Conservation (phyloP, 2,797 vertebrate genomes). For the Philypnodon macrostomus region DNA sequence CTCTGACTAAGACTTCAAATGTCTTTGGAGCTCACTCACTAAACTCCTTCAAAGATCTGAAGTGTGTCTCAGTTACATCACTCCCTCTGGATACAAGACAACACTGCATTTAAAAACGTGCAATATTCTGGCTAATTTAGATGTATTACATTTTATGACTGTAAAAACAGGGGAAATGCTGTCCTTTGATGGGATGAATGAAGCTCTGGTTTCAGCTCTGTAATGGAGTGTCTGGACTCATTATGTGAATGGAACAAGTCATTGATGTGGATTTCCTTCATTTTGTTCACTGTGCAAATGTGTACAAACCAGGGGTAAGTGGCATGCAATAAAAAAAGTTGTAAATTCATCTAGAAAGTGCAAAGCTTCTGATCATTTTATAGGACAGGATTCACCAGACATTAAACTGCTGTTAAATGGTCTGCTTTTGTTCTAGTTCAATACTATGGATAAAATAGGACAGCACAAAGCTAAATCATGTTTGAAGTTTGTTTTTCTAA, state of each 20-base stretch:
- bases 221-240: constrained; percentile 32
- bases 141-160: constrained; percentile 69
- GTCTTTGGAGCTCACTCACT: constrained; percentile 39
- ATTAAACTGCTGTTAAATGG: constrained; percentile 1
- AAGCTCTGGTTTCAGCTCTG: constrained; percentile 56
- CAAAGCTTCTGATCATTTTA: constrained; percentile 17
- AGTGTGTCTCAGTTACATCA: constrained; percentile 54
- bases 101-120: constrained; percentile 60
- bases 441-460: background rate
- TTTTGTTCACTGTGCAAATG: constrained; percentile 30
- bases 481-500: constrained; percentile 28
- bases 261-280: constrained; percentile 27
- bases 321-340: constrained; percentile 9
- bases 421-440: background rate
- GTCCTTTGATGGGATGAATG: constrained; percentile 44
- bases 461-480: constrained; percentile 25
- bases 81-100: constrained; percentile 55
- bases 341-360: constrained; percentile 15
- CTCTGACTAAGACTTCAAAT: constrained; percentile 18
- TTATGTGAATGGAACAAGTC: constrained; percentile 33
- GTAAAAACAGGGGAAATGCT: constrained; percentile 58
- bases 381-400: background rate
- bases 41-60: constrained; percentile 68
- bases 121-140: constrained; percentile 64
- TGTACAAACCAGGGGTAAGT: constrained; percentile 22